A percentile compares a stretch with the other conserved stretches of the same genome.
Conservation (phyloP, 23 tunicate species). For the Diplosoma virens region DNA sequence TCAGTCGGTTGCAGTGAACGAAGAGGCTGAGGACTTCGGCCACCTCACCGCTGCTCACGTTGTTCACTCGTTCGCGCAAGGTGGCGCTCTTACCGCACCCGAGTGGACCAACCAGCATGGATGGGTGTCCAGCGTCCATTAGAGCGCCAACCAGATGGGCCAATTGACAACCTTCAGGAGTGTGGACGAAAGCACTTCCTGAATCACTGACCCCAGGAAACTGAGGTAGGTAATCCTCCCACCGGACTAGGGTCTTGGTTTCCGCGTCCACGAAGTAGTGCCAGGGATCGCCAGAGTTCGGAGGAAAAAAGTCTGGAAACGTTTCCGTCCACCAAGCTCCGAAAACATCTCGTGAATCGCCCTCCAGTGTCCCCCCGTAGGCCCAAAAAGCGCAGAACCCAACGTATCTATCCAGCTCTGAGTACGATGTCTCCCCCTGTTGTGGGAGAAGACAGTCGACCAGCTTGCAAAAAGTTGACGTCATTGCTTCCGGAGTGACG, state of each 20-base stretch:
- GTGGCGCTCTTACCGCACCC: constrained; percentile 91
- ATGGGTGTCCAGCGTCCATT: constrained; percentile 78
- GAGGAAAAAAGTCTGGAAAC: constrained; percentile 70
- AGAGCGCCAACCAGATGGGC: constrained; percentile 58
- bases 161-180: constrained; percentile 70
- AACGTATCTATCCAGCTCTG: constrained; percentile 60
- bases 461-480: constrained; percentile 71
- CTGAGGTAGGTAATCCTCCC: constrained; percentile 88
- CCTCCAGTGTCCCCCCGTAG: constrained; percentile 83
- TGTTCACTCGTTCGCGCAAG: constrained; percentile 80
- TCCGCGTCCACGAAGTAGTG: constrained; percentile 69
- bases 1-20: constrained; percentile 77
- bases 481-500: constrained; percentile 66
- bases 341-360: constrained; percentile 50
- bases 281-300: constrained; percentile 55
- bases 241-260: constrained; percentile 50
- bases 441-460: constrained; percentile 60
- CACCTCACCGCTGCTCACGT: constrained; percentile 83
- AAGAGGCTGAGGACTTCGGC: constrained; percentile 68
- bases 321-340: constrained; percentile 80
- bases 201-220: constrained; percentile 59
- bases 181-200: constrained; percentile 75
- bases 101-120: constrained; percentile 61
- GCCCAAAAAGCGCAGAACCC: constrained; percentile 91
- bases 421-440: constrained; percentile 16